Evolutionary conservation across 2,797 vertebrate species (phyloP), one percentile per base, ranked within the genome.

Genomic region (Peromyscus aztecus): DNA sequence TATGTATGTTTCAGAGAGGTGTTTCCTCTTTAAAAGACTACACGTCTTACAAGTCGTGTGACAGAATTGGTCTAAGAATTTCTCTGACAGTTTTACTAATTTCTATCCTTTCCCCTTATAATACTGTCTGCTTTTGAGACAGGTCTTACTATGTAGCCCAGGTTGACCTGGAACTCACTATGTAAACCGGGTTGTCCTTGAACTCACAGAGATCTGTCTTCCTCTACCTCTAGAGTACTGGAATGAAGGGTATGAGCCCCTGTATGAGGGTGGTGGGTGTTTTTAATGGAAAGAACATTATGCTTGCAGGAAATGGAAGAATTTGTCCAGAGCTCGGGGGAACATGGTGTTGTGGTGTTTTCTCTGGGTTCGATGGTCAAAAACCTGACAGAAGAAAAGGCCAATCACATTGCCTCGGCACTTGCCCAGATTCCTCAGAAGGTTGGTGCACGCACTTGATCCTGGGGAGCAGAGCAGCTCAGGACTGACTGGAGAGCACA

Each of bases 391-490:
- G 97, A 91, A 61, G 99, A 99, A 96, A 99, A 98, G 90, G 99
- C 97, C 13, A 99, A 99, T n/a, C 80, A 98, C 82, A 98, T 99
- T 29, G 99, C 99, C 2, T 98, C 98, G 4, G 99, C 98, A 13
- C 98, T 99, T 6, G 99, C 99, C 94, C 99, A 99, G 96, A 97
- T 99, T 96, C 99, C 99, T 83, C 99, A 99, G 91, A 99, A 99
- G 99, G 99, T 99, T 43, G 97, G 96, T 97, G 95, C 61, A 71
- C 37, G 7, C 2, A 71, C 2, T 19, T 2, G 2, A 17, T 61
- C 16, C 2, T n/a, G 6, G 7, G 73, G 1, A 63, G 2, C 2
- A 52, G 0, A 59, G 3, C 4, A 91, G 31, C 19, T 21, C 2
- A 84, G n/a, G 14, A n/a, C 1, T 16, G 59, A 13, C 14, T 17